A percentile compares a stretch with the other conserved stretches of the same genome.
These are phyloP conservation scores for Buathra laborator DNA, from an alignment of 2,888 invertebrate genomes.

Conservation along the genomic window DNA sequence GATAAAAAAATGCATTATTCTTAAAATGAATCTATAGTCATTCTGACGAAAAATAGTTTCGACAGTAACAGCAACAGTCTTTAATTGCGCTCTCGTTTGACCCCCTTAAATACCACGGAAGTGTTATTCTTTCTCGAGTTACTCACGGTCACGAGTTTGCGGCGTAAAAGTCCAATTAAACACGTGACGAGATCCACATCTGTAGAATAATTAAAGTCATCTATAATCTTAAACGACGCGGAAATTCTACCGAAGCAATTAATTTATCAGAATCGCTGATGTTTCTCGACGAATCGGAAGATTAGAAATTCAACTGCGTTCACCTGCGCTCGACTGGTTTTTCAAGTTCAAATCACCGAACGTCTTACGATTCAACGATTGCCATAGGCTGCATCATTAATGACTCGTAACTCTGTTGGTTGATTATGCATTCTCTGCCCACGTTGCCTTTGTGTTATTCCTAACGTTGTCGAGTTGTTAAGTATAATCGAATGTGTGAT, in stretches of 20 bases:
- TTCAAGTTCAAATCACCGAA: constrained; percentile 19
- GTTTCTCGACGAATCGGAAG: neutral
- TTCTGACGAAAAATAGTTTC: too few relatives aligned
- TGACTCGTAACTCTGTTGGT: neutral
- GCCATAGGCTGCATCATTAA: constrained; percentile 2
- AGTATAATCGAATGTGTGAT: constrained; percentile 48
- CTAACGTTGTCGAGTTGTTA: neutral
- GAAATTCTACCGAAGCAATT: neutral
- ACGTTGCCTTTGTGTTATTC: neutral
- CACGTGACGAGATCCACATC: neutral
- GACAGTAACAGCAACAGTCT: too few relatives aligned
- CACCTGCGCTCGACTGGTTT: neutral
- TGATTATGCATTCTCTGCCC: constrained; percentile 12
- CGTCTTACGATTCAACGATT: constrained; percentile 1
- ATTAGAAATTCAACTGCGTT: neutral
- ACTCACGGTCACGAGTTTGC: too few relatives aligned
- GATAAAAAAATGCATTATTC: too few relatives aligned
- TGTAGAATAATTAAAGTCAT: neutral
- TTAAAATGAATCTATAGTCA: too few relatives aligned
- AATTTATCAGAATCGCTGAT: neutral
- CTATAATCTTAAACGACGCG: neutral
- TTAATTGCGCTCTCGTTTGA: too few relatives aligned
- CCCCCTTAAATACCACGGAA: too few relatives aligned
- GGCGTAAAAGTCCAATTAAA: too few relatives aligned
- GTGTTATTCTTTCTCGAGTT: too few relatives aligned